Conservation (phyloP, 2,113 vertebrate genomes). For the Limanda limanda region DNA sequence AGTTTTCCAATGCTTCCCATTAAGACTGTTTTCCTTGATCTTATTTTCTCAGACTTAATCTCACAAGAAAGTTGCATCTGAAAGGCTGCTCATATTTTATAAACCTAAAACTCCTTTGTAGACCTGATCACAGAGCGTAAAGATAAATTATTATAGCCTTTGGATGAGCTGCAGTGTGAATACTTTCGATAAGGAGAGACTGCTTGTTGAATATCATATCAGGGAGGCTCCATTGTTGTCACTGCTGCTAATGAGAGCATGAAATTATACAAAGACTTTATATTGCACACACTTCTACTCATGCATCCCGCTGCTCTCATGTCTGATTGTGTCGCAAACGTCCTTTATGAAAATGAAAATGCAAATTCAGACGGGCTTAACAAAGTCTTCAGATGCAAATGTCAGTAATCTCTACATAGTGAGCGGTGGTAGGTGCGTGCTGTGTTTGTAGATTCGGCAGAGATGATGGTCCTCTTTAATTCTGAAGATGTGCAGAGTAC, state of each 20-base stretch:
- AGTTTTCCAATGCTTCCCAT: neutral
- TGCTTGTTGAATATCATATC: neutral
- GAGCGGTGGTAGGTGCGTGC: neutral
- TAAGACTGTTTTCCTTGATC: neutral
- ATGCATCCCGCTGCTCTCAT: neutral
- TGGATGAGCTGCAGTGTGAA: too few relatives aligned
- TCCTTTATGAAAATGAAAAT: slow-evolving; percentile 38
- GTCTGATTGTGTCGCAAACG: neutral
- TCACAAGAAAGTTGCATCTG: neutral
- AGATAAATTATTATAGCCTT: too few relatives aligned
- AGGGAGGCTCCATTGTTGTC: neutral
- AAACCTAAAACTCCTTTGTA: neutral
- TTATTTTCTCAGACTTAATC: neutral
- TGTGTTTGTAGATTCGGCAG: neutral
- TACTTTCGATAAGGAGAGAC: neutral
- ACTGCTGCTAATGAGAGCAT: neutral
- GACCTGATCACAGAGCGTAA: neutral
- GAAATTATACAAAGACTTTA: neutral
- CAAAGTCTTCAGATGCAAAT: slow-evolving; percentile 5
- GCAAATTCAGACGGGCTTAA: slow-evolving; percentile 2
- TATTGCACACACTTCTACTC: neutral
- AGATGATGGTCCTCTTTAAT: slow-evolving; percentile 1
- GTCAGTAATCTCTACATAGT: neutral
- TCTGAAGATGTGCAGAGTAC: neutral
- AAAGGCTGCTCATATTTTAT: neutral